A percentile compares a stretch with the other conserved stretches of the same genome.
phyloP scores from a whole-genome alignment of 2,113 vertebrate species.

The Coregonus clupeaformis region DNA sequence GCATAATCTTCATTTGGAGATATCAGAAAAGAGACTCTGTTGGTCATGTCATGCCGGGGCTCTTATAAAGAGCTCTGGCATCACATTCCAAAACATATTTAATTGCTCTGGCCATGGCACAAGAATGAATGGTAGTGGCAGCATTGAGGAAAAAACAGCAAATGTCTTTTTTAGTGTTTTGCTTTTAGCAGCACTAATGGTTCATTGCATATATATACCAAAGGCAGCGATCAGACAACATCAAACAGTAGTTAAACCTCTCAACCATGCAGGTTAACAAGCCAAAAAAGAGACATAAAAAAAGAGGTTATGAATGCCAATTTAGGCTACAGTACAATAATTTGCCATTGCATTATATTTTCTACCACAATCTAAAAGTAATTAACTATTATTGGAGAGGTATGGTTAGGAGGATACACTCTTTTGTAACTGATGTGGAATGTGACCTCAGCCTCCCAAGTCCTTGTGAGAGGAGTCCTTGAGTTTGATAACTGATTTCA shows the following conservation, averaged over 20 bases:
- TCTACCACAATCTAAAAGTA: not conserved
- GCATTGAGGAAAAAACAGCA: not conserved
- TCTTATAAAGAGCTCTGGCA: not conserved
- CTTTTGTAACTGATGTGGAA: constrained; percentile 9
- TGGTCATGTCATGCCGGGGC: not conserved
- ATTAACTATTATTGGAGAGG: not conserved
- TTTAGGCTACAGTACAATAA: not conserved
- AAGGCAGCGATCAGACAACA: not conserved
- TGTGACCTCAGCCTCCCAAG: constrained; percentile 5
- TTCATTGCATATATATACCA: not conserved
- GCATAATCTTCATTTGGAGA: not conserved
- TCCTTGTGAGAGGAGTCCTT: constrained; percentile 24
- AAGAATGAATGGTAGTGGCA: not conserved
- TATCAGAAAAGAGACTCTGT: not conserved
- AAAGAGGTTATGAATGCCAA: not conserved
- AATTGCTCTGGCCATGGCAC: not conserved
- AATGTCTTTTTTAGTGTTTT: too few species aligned
- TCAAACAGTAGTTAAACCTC: not conserved
- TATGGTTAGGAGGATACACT: not conserved
- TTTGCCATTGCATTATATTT: not conserved
- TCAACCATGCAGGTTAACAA: not conserved
- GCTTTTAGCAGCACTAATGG: not conserved
- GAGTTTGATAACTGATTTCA: constrained; percentile 21
- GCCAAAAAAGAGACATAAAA: not conserved
- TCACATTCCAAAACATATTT: too few species aligned